Evolutionary conservation across 2,113 vertebrate genomes (phyloP), one percentile per base, ranked within the genome.

Genomic region (Ellobius talpinus): DNA sequence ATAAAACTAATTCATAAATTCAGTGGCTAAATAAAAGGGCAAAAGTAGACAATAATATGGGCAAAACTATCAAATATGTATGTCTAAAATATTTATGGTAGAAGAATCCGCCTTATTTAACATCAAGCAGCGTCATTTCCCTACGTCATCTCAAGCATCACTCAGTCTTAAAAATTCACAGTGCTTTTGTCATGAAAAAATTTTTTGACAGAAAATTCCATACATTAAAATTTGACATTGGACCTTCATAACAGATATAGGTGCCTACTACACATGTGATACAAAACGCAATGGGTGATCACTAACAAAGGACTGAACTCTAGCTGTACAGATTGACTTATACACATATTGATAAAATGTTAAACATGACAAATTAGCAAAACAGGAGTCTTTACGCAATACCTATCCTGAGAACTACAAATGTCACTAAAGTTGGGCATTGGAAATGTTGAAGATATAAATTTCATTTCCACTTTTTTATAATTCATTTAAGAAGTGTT

Each of bases 131-230:
- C 84, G 7, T 88, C 39, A 79, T 87, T 96, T 94, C 92, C 65
- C 90, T 96, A 92, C 14, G 90, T 93, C 14, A 93, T 50, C 1
- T 68, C 89, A 95, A 42, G n/a, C 74, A 93, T 95, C 96, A 97
- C 21, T 94, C 11, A 89, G 66, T 73, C 81, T 95, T 96, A 96
- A 58, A 87, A 86, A 91, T 63, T 95, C 42, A 70, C n/a, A 97
- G 33, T 47, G 13, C 95, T 97, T 96, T 95, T 94, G 72, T 68
- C 0, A 58, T 96, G 72, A 88, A 96, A 94, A 94, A n/a, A 73
- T 85, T n/a, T 72, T 95, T 88, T 96, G 93, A 97, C 95, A 76
- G 45, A 97, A 97, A 97, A 96, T 33, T 5, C 23, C 93, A 93
- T 39, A 66, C 96, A 96, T 79, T 96, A 96, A 95, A 96, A 55